These are phyloP conservation scores for Characodon lateralis DNA, from an alignment of 2,797 vertebrate species.

Conservation along the genomic window DNA sequence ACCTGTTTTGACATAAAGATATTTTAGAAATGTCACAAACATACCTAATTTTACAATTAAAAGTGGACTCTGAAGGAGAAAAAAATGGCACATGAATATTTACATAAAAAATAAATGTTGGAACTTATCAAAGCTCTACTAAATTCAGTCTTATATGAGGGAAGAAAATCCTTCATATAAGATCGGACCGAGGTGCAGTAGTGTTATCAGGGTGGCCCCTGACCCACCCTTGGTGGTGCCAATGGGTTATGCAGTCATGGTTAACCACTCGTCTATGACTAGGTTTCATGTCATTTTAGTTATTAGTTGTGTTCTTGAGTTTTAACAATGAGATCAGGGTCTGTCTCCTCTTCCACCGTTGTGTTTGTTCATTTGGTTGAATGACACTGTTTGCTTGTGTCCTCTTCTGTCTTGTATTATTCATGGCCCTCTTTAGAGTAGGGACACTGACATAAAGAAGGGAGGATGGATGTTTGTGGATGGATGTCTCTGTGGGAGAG, in stretches of 20 bases:
- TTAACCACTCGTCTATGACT: background rate
- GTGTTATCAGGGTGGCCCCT: no score
- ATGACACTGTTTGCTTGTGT: constrained; percentile 14
- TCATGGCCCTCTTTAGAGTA: constrained; percentile 52
- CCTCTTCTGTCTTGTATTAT: constrained; percentile 60
- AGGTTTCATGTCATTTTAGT: background rate
- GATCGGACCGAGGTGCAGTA: no score
- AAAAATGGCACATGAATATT: background rate
- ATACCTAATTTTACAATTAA: background rate
- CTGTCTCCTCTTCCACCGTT: constrained; percentile 32
- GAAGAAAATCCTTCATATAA: no score
- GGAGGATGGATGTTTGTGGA: constrained; percentile 35
- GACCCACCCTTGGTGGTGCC: background rate
- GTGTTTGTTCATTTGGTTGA: constrained; percentile 41
- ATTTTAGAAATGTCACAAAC: background rate
- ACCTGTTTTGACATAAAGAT: background rate
- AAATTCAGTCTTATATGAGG: background rate
- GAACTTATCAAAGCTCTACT: background rate
- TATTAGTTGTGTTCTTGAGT: background rate
- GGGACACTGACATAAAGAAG: constrained; percentile 31
- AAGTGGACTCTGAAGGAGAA: no score
- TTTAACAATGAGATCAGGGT: constrained; percentile 5
- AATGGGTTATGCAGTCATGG: no score
- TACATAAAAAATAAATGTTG: background rate
- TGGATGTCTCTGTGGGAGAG: constrained; percentile 36